Evolutionary conservation across 2,797 vertebrate genomes (phyloP).

Genomic region (Falco berigora): DNA sequence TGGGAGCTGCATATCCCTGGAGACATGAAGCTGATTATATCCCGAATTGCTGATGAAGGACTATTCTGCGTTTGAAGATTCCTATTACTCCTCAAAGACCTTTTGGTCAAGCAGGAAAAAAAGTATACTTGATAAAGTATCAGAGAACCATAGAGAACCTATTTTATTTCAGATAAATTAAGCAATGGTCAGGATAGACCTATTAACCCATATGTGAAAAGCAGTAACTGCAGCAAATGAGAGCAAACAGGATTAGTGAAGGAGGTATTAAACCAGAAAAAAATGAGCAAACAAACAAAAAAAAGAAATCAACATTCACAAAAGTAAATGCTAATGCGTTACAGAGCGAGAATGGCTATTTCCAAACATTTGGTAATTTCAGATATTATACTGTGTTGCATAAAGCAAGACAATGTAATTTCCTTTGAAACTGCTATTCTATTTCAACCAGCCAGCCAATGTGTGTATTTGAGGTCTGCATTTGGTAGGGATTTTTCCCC

Average conservation of each 20-base stretch:
- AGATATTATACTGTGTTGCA: slow-evolving; percentile 54
- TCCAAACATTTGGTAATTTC: slow-evolving; percentile 57
- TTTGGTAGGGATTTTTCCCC: slow-evolving; percentile 34
- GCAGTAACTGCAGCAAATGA: slow-evolving; percentile 11
- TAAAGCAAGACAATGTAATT: slow-evolving; percentile 56
- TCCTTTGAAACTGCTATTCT: slow-evolving; percentile 59
- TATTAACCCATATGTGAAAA: not conserved
- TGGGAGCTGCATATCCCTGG: not conserved
- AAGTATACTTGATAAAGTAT: not conserved
- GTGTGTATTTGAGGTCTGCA: slow-evolving; percentile 33
- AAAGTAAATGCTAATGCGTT: not conserved
- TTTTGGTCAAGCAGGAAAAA: not conserved
- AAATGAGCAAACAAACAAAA: slow-evolving; percentile 34
- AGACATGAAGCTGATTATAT: not conserved
- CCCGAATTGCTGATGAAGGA: not conserved
- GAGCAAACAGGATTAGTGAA: slow-evolving; percentile 34
- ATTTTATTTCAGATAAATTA: not conserved
- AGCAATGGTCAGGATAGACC: not conserved
- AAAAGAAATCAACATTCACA: not conserved
- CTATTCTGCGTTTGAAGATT: not conserved
- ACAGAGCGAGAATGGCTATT: not conserved
- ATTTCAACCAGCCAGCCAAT: slow-evolving; percentile 54
- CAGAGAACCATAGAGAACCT: not conserved
- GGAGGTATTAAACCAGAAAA: slow-evolving; percentile 45
- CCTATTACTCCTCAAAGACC: not conserved